A percentile compares a stretch with the other conserved stretches of the same genome.
phyloP scores from a whole-genome alignment of 1,140 invertebrate species.

The Antheraea mylitta region DNA sequence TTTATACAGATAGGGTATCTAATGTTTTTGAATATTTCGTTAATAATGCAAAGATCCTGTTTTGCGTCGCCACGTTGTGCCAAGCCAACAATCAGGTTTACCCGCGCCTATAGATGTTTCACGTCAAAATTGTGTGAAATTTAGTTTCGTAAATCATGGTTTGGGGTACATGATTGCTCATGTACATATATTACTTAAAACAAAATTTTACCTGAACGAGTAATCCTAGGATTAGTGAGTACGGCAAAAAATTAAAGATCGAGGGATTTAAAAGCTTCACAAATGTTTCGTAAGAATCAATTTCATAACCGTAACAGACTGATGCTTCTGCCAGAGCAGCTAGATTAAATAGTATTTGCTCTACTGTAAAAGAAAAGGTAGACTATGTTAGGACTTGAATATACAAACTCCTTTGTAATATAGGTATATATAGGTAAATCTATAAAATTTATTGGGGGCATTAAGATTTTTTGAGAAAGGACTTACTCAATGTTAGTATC shows the following conservation, averaged over 20 bases:
- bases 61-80: too few species aligned
- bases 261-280: neutral
- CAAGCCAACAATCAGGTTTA: too few species aligned
- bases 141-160: too few species aligned
- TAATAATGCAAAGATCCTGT: too few species aligned
- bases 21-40: too few species aligned
- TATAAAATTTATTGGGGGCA: too few species aligned
- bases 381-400: slow-evolving; percentile 24
- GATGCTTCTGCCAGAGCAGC: neutral
- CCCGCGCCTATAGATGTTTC: too few species aligned
- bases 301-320: neutral
- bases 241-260: neutral
- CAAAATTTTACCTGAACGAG: neutral
- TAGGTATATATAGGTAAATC: too few species aligned
- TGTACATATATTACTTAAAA: neutral
- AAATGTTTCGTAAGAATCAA: neutral
- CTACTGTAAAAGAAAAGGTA: neutral
- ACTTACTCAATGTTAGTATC: slow-evolving; percentile 49
- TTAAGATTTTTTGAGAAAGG: neutral
- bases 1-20: too few species aligned
- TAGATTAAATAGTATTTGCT: neutral
- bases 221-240: neutral
- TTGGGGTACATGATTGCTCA: too few species aligned
- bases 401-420: too few species aligned
- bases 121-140: too few species aligned